Conservation (phyloP, 2,113 vertebrate species). For the Oceanodroma tethys region DNA sequence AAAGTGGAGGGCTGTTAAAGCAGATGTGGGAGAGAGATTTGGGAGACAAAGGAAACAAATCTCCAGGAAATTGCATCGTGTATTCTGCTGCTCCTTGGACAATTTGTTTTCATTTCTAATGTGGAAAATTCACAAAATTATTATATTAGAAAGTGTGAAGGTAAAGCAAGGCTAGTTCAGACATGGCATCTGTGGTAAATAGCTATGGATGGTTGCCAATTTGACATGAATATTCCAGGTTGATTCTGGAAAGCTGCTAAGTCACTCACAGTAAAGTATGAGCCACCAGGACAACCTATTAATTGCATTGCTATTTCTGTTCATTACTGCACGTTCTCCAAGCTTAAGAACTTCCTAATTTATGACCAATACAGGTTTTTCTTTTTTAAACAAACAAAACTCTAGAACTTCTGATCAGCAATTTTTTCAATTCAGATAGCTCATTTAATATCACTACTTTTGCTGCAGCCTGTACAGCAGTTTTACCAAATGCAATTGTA, state of each 20-base stretch:
- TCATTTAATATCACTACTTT: not conserved
- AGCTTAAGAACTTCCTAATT: not conserved
- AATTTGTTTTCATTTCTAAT: not conserved
- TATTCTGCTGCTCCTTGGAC: not conserved
- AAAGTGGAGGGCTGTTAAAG: not conserved
- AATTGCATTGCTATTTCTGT: not conserved
- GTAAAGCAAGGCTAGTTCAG: not conserved
- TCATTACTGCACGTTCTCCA: not conserved
- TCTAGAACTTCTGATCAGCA: not conserved
- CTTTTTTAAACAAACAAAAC: not conserved
- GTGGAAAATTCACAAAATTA: not conserved
- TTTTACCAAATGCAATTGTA: not conserved
- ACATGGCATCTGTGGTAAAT: accelerated
- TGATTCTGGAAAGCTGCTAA: not conserved
- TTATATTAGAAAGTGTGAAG: not conserved
- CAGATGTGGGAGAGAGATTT: not conserved
- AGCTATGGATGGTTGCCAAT: not conserved
- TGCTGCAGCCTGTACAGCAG: not conserved
- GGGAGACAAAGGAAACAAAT: not conserved
- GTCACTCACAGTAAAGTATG: not conserved
- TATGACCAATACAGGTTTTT: not conserved
- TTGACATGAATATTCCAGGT: not conserved
- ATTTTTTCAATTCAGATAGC: not conserved
- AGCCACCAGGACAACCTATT: not conserved
- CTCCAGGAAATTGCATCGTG: not conserved